Base-by-base conservation (phyloP, 2,797 vertebrate species). In the Sparus aurata region DNA sequence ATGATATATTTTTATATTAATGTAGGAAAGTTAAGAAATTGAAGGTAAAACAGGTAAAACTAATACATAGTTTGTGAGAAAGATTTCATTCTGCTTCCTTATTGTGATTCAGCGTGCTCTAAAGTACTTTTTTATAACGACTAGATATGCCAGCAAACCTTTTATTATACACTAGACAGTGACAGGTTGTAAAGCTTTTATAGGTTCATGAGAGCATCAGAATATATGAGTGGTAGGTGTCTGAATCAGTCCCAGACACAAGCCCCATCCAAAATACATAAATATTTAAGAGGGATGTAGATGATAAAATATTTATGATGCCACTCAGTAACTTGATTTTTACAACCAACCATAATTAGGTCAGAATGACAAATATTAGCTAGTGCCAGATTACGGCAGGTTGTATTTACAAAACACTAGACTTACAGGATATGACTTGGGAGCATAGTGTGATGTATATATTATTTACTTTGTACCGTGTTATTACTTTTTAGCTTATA, bases 121-220 rank as follows among this genome's bases (percentile, higher is more conserved):
- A 46, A 50, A 58, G 11, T 54, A 47, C 23, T 22, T 75, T 69
- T 68, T 43, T 11, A 9, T 38, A 38, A 58, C 23, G n/a, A n/a
- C 38, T 47, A 25, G 5, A 70, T 53, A 23, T 52, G 41, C n/a
- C 68, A 82, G 22, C 1, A 46, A 72, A 60, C 22, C 63, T 43
- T 67, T 74, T 16, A 84, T 47, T 13, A 41, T 50, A 59, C 1
- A 62, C 4, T 57, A 12, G 4, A 45, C 23, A 65, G 22, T 59
- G 38, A 53, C 34, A 57, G 63, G 22, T 49, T 45, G 62, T 13
- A 64, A 65, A 65, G 69, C 38, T 62, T 63, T 77, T 38, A 54
- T 23, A 53, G 41, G 41, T n/a, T 46, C 18, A 67, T 67, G 12
- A 49, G 8, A 43, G 13, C 2, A 1, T 49, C 23, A 23, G 9